A percentile compares a stretch with the other conserved stretches of the same genome.
These are phyloP conservation scores for Montipora cactus DNA, from an alignment of 64 coral and sea anemone species.

Conservation along the genomic window DNA sequence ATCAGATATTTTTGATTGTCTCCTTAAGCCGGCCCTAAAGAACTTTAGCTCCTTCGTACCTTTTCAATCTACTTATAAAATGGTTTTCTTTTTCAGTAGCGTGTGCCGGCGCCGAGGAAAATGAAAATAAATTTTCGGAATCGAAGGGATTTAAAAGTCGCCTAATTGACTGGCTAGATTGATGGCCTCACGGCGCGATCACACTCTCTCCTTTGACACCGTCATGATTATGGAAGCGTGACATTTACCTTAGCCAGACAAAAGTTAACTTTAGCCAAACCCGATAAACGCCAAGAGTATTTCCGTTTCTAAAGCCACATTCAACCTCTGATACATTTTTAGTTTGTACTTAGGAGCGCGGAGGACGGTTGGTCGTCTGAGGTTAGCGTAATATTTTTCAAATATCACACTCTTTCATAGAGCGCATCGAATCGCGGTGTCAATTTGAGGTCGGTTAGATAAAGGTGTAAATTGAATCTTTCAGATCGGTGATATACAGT, in stretches of 20 bases:
- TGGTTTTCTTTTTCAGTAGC: slow-evolving; percentile 32
- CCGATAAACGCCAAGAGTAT: slow-evolving; percentile 10
- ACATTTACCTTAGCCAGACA: slow-evolving; percentile 53
- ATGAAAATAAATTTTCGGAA: slow-evolving; percentile 34
- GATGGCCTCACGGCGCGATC: slow-evolving; percentile 22
- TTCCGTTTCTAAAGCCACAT: slow-evolving; percentile 40
- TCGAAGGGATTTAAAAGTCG: slow-evolving; percentile 35
- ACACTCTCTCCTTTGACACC: neutral
- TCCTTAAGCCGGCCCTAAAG: slow-evolving; percentile 26
- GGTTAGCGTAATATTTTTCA: slow-evolving; percentile 43
- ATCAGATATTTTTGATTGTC: slow-evolving; percentile 55
- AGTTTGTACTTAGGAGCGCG: neutral
- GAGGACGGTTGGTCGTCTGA: neutral
- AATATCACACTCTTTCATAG: slow-evolving; percentile 1
- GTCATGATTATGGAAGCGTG: slow-evolving; percentile 51
- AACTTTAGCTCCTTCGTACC: slow-evolving; percentile 9
- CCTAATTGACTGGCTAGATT: slow-evolving; percentile 37
- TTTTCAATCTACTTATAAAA: slow-evolving; percentile 38
- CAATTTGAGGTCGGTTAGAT: slow-evolving; percentile 77
- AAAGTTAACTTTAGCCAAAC: slow-evolving; percentile 7
- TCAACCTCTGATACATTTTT: neutral
- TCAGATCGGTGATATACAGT: slow-evolving; percentile 67
- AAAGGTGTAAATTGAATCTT: slow-evolving; percentile 96
- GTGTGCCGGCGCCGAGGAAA: slow-evolving; percentile 15
- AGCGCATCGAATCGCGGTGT: slow-evolving; percentile 32